Evolutionary conservation across 2,113 vertebrate species (phyloP), one percentile per base, ranked within the genome.

Genomic region (Gallinago paraguaiae): DNA sequence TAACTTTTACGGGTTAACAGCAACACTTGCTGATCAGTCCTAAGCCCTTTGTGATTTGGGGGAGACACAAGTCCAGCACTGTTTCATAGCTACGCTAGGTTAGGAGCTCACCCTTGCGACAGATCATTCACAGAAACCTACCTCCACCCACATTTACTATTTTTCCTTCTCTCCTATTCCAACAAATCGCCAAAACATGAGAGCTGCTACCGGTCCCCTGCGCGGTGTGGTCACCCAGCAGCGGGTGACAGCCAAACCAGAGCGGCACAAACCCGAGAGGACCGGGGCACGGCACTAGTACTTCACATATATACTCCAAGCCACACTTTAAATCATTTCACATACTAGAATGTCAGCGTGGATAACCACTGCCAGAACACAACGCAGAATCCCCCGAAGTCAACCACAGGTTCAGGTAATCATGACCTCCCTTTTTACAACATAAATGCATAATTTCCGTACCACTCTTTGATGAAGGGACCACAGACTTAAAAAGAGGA

Each of bases 401-500:
- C 88, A 97, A 90, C 96, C 95, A 83, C 54, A 90, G 94, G 96
- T 92, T 96, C 84, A 94, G 96, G 96, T 97, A 96, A 93, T 96
- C 91, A 23, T 71, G 92, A 96, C 94, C 94, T 95, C 93, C 78
- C 79, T 56, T 91, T 90, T 85, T 84, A 84, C 79, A 96, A 74
- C 88, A 70, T 65, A 96, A 97, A 97, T 93, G 77, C 80, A 85
- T 97, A 46, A 97, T 97, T 97, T 97, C 97, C 96, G 93, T 91
- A 92, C 76, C 61, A 60, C 84, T 88, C 97, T 98, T 92, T 97
- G 95, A 96, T 97, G 93, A 94, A 9, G 71, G 96, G 96, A 92
- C 95, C 86, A 87, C 95, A 96, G 88, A 95, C 95, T 88, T 86
- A 61, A 86, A 93, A 96, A 97, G 95, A 98, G 97, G 96, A 97